Evolutionary conservation across 2,888 invertebrate genomes (phyloP).

Genomic region (Schrankia costaestrigalis): DNA sequence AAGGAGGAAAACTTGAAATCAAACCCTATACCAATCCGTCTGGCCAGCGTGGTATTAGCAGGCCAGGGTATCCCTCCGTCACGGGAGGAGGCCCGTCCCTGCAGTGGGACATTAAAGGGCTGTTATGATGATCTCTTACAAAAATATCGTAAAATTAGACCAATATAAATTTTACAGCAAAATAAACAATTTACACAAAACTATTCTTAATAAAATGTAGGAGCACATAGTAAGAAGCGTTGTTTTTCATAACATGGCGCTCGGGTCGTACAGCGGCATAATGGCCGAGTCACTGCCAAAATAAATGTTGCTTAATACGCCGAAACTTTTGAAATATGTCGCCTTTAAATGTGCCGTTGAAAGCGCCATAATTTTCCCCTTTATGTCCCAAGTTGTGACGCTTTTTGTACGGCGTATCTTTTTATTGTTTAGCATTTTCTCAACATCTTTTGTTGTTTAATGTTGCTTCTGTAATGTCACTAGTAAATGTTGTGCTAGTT

Average conservation of each 20-base stretch:
- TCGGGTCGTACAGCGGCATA: slow-evolving; percentile 52
- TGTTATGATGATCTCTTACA: too few relatives aligned
- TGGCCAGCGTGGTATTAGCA: too few relatives aligned
- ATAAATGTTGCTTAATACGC: slow-evolving; percentile 80
- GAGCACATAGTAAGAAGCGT: slow-evolving; percentile 39
- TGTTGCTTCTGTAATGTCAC: slow-evolving; percentile 20
- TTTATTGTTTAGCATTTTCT: slow-evolving; percentile 53
- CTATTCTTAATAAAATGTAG: neutral
- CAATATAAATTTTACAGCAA: neutral
- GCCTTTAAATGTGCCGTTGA: slow-evolving; percentile 77
- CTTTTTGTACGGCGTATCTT: slow-evolving; percentile 60
- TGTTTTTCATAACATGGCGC: slow-evolving; percentile 61
- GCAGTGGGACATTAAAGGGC: too few relatives aligned
- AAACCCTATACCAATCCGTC: too few relatives aligned
- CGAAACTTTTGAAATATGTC: slow-evolving; percentile 79
- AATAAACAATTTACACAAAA: neutral
- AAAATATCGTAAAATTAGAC: too few relatives aligned
- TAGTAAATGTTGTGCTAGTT: slow-evolving; percentile 14
- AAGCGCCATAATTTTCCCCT: slow-evolving; percentile 75
- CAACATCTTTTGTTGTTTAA: slow-evolving; percentile 38
- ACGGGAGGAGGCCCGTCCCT: too few relatives aligned
- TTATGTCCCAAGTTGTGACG: slow-evolving; percentile 66
- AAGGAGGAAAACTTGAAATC: too few relatives aligned
- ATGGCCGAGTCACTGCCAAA: slow-evolving; percentile 78
- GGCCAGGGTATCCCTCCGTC: too few relatives aligned